Conservation (phyloP, 2,888 invertebrate species). For the Rhagonycha fulva region DNA sequence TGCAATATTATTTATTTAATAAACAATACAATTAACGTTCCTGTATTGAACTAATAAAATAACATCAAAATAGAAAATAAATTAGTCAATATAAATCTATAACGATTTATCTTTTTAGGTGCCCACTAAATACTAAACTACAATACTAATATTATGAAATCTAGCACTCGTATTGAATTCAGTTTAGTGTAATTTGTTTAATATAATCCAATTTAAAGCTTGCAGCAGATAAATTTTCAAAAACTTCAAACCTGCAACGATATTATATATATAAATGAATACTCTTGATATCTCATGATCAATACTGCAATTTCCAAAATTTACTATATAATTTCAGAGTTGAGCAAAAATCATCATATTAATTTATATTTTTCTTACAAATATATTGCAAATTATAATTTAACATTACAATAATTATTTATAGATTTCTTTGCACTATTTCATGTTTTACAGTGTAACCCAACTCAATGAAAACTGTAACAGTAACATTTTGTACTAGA, state of each 20-base stretch:
- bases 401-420: neutral
- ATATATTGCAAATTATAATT: neutral
- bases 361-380: neutral
- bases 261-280: neutral
- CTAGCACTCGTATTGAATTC: neutral
- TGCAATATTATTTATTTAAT: neutral
- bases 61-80: neutral
- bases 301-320: neutral
- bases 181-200: neutral
- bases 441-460: neutral
- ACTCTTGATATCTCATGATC: neutral
- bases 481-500: neutral
- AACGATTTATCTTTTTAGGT: neutral
- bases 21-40: neutral
- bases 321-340: neutral
- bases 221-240: neutral
- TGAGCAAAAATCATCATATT: neutral
- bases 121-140: neutral
- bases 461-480: neutral
- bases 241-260: neutral
- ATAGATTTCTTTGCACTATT: neutral
- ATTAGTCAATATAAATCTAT: neutral
- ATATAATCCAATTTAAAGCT: neutral
- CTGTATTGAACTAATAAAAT: neutral
- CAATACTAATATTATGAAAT: neutral